These are phyloP conservation scores for Littorina saxatilis DNA, from an alignment of 1,140 invertebrate genomes.

Conservation along the genomic window DNA sequence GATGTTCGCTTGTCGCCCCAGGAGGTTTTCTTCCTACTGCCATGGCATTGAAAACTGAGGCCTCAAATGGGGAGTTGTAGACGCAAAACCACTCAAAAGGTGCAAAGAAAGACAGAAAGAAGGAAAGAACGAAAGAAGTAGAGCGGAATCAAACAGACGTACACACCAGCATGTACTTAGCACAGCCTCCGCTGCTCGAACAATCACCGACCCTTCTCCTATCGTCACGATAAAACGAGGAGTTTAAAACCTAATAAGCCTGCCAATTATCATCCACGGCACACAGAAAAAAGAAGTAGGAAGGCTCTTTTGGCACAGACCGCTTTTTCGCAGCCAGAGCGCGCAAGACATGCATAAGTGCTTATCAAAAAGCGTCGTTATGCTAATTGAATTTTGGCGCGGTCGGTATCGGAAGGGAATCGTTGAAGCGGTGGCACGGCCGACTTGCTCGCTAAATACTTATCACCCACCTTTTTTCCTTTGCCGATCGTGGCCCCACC, in stretches of 20 bases:
- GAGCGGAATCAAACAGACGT: too few species aligned
- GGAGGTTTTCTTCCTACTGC: too few species aligned
- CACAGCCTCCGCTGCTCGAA: neutral
- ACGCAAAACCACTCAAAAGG: too few species aligned
- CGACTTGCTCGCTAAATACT: constrained; percentile 31
- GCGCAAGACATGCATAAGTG: constrained; percentile 34
- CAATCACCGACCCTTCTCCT: neutral
- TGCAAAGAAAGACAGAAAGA: too few species aligned
- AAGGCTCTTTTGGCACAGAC: neutral
- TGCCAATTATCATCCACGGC: constrained; percentile 17
- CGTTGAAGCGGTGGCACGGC: neutral
- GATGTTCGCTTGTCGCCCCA: too few species aligned
- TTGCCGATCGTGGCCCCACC: constrained; percentile 18
- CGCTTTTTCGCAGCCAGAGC: neutral
- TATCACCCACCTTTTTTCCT: constrained; percentile 26
- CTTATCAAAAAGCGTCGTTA: constrained; percentile 37
- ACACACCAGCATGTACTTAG: neutral
- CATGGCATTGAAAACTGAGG: too few species aligned
- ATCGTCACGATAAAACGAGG: neutral
- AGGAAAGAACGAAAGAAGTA: too few species aligned
- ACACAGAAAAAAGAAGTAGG: neutral
- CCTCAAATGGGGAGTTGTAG: too few species aligned
- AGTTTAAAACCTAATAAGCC: constrained; percentile 19
- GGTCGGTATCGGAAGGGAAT: constrained; percentile 3
- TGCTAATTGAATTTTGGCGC: constrained; percentile 34